Conservation (phyloP, 2,888 invertebrate species). For the Orgyia antiqua region DNA sequence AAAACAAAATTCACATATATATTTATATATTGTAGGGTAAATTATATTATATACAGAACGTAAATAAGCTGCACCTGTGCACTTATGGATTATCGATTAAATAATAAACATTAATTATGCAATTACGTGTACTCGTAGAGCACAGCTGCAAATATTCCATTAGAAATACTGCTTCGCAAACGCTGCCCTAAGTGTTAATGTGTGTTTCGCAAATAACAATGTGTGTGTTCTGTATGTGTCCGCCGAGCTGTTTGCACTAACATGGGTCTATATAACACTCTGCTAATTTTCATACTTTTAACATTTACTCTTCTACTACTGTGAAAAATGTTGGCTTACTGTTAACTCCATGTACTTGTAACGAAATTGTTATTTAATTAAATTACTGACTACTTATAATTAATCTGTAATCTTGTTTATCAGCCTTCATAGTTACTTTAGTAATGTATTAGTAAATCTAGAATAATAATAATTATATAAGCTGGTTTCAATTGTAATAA, state of each 20-base stretch:
- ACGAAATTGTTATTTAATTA: conserved; percentile 37
- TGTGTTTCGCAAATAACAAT: conserved; percentile 22
- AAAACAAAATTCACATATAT: too few relatives aligned
- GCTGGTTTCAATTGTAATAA: conserved; percentile 45
- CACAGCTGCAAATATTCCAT: conserved; percentile 4
- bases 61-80: conserved; percentile 7
- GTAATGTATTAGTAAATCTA: conserved; percentile 41
- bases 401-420: conserved; percentile 47
- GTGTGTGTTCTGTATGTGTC: conserved; percentile 37
- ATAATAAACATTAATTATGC: too few relatives aligned
- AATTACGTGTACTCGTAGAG: too few relatives aligned
- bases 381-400: conserved; percentile 32
- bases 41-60: too few relatives aligned
- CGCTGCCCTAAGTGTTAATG: conserved; percentile 21
- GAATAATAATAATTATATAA: conserved; percentile 36
- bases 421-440: conserved; percentile 51
- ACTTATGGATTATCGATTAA: too few relatives aligned
- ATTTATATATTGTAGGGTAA: too few relatives aligned
- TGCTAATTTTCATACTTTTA: conserved; percentile 44
- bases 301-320: conserved; percentile 39
- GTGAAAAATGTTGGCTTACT: conserved; percentile 41
- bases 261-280: conserved; percentile 68
- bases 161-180: conserved; percentile 16
- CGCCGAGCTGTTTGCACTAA: too few relatives aligned
- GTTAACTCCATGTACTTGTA: conserved; percentile 22